A percentile compares a stretch with the other conserved stretches of the same genome.
These are phyloP conservation scores for Phasia obesa DNA, from an alignment of 2,888 invertebrate species.

Conservation along the genomic window DNA sequence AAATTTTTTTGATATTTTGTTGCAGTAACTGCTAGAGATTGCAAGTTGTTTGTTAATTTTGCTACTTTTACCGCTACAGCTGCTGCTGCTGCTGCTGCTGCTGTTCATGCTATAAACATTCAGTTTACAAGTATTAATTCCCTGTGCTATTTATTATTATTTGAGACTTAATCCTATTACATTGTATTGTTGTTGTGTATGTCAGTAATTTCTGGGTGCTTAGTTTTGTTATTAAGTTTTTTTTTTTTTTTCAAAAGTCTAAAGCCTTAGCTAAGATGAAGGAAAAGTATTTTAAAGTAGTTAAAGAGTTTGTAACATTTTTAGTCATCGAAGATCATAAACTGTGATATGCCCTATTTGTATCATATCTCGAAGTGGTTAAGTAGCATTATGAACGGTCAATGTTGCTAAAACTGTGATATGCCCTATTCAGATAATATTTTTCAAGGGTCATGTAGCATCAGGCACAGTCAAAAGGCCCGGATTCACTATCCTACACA, in stretches of 20 bases:
- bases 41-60: slow-evolving; percentile 10
- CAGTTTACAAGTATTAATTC: slow-evolving; percentile 29
- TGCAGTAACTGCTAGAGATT: slow-evolving; percentile 12
- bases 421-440: no score
- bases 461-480: no score
- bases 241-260: neutral
- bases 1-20: slow-evolving; percentile 13
- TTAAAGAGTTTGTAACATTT: neutral
- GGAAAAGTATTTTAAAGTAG: neutral
- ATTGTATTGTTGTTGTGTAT: slow-evolving; percentile 48
- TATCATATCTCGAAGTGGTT: no score
- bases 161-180: slow-evolving; percentile 64
- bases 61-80: neutral
- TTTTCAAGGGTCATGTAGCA: no score
- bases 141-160: slow-evolving; percentile 45
- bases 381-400: no score
- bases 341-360: no score
- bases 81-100: neutral
- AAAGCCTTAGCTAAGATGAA: neutral
- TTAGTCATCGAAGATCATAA: no score
- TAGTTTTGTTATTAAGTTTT: slow-evolving; percentile 1
- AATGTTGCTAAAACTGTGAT: no score
- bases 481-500: no score
- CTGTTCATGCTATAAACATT: neutral
- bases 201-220: slow-evolving; percentile 36